These are phyloP conservation scores for Charadrius vociferus DNA, from an alignment of 2,113 vertebrate genomes.

Conservation along the genomic window DNA sequence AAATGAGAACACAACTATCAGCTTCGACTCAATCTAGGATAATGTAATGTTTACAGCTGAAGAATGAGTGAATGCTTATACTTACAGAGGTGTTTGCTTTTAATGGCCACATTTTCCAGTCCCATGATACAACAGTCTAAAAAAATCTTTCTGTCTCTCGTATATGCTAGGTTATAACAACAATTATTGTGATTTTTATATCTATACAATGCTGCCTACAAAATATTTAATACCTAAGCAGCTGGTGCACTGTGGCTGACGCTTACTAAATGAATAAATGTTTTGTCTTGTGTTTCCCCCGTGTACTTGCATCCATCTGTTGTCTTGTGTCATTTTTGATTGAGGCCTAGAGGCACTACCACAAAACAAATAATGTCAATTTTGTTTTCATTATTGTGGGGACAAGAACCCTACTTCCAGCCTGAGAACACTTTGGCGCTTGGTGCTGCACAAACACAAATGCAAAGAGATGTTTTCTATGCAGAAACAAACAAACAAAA, in stretches of 20 bases:
- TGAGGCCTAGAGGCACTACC: slow-evolving; percentile 27
- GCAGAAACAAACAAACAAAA: neutral
- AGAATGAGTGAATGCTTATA: neutral
- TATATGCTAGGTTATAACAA: neutral
- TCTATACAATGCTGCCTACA: slow-evolving; percentile 13
- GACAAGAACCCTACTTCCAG: slow-evolving; percentile 27
- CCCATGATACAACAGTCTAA: neutral
- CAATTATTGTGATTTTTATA: slow-evolving; percentile 43
- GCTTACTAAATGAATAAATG: slow-evolving; percentile 30
- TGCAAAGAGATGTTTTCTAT: neutral
- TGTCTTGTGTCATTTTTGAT: slow-evolving; percentile 56
- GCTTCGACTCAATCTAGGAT: neutral
- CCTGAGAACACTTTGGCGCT: neutral
- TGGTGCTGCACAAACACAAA: neutral
- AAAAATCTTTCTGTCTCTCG: neutral
- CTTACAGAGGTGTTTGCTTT: neutral
- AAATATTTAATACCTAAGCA: slow-evolving; percentile 56
- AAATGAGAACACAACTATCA: neutral
- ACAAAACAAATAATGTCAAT: slow-evolving; percentile 53
- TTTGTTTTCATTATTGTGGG: slow-evolving; percentile 2
- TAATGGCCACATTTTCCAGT: neutral
- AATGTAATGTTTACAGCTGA: slow-evolving; percentile 31
- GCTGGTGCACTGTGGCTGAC: neutral
- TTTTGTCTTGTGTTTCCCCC: neutral
- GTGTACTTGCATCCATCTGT: slow-evolving; percentile 54